Conservation (phyloP, 2,113 vertebrate genomes). For the Anser cygnoides region DNA sequence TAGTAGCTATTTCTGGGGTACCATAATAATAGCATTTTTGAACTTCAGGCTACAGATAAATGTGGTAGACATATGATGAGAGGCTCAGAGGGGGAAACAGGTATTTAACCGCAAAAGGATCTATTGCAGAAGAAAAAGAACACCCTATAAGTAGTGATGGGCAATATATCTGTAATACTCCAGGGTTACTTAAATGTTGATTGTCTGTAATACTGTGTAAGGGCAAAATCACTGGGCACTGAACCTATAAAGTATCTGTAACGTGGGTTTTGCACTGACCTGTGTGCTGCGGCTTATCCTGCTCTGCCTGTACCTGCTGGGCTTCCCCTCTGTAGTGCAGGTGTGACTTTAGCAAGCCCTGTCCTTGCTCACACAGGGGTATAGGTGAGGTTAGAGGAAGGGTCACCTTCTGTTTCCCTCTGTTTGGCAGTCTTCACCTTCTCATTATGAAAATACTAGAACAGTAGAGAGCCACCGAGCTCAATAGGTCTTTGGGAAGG, state of each 20-base stretch:
- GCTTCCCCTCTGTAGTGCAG: not conserved
- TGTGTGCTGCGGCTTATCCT: not conserved
- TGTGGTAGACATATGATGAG: not conserved
- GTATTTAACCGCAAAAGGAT: not conserved
- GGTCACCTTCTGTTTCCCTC: not conserved
- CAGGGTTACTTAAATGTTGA: not conserved
- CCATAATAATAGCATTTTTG: not conserved
- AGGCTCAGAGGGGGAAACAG: not conserved
- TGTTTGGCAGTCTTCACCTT: not conserved
- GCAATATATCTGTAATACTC: not conserved
- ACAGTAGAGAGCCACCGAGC: not conserved
- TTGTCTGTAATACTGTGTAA: not conserved
- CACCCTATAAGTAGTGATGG: not conserved
- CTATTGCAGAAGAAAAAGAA: not conserved
- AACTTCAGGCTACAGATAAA: not conserved
- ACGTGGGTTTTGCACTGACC: not conserved
- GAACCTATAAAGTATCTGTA: accelerated
- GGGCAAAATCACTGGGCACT: not conserved
- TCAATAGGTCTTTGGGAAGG: not conserved
- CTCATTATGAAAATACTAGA: not conserved
- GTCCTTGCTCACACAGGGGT: not conserved
- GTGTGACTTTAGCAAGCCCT: not conserved
- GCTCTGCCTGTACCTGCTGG: not conserved
- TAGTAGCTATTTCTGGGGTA: not conserved
- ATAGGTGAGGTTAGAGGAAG: not conserved